Percentiles rank a stretch among this genome's conserved stretches.
phyloP scores from a whole-genome alignment of 2,113 vertebrate genomes.

The Microcebus ravelobensis region DNA sequence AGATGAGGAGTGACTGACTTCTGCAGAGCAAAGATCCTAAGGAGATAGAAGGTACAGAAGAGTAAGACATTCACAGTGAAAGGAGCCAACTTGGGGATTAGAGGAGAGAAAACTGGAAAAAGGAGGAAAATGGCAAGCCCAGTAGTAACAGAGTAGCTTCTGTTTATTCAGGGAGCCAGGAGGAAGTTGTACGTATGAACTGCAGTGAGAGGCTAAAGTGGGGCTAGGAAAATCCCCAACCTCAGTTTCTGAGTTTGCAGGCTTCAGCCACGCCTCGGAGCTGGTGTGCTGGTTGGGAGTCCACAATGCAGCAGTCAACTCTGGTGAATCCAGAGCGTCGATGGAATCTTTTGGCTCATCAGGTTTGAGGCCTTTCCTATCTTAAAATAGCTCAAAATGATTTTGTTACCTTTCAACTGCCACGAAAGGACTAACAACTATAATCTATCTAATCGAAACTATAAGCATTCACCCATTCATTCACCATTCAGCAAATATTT shows the following conservation, averaged over 20 bases:
- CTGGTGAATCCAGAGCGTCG: background rate
- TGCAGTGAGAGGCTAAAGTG: background rate
- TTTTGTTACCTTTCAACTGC: background rate
- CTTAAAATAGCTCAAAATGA: background rate
- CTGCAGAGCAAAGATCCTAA: background rate
- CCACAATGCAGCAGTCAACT: background rate
- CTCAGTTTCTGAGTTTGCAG: background rate
- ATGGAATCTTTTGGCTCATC: background rate
- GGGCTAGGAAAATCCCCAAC: too few relatives aligned
- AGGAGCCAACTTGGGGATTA: background rate
- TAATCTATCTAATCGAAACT: background rate
- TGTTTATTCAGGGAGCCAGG: background rate
- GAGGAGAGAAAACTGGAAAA: background rate
- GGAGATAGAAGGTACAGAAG: background rate
- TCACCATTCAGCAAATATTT: constrained; percentile 20
- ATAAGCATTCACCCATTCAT: background rate
- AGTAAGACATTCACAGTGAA: background rate
- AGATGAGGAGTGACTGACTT: too few relatives aligned
- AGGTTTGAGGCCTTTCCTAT: background rate
- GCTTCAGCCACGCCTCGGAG: background rate
- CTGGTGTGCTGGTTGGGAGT: rapidly evolving
- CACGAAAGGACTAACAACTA: background rate
- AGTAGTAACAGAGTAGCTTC: background rate
- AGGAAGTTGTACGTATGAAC: background rate
- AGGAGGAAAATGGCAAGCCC: background rate